Evolutionary conservation across 1,140 invertebrate species (phyloP).

Genomic region (Cotesia chilonis): DNA sequence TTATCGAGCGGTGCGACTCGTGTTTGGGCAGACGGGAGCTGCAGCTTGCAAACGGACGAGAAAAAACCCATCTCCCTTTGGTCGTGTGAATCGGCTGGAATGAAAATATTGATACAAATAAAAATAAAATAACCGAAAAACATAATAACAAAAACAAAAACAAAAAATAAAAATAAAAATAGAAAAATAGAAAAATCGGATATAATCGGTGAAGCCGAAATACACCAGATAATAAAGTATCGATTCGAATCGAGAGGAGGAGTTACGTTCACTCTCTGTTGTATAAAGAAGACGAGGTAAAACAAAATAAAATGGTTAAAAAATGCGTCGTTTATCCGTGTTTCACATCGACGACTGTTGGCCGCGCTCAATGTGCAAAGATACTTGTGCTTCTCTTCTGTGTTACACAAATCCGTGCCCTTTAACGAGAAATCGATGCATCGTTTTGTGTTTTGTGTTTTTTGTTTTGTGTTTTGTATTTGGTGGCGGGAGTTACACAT

Average conservation of each 20-base stretch:
- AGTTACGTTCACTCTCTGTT: slow-evolving; percentile 7
- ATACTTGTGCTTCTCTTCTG: slow-evolving; percentile 27
- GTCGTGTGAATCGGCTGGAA: slow-evolving; percentile 27
- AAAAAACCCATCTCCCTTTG: slow-evolving; percentile 12
- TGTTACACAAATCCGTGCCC: slow-evolving; percentile 19
- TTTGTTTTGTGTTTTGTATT: too few species aligned
- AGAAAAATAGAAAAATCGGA: slow-evolving; percentile 20
- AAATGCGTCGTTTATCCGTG: slow-evolving; percentile 21
- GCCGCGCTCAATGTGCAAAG: slow-evolving; percentile 27
- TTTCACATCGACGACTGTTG: slow-evolving; percentile 29
- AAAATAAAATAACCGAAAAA: neutral
- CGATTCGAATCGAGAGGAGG: slow-evolving; percentile 27
- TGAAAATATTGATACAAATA: slow-evolving; percentile 31
- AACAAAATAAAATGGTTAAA: slow-evolving; percentile 12
- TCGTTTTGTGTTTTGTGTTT: slow-evolving; percentile 8
- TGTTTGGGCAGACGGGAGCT: slow-evolving; percentile 32
- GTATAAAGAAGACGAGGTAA: slow-evolving; percentile 1
- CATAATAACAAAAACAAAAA: neutral
- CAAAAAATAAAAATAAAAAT: neutral
- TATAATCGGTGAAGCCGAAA: slow-evolving; percentile 31
- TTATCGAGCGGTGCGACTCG: slow-evolving; percentile 30
- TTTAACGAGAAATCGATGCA: slow-evolving; percentile 39
- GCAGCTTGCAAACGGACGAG: slow-evolving; percentile 2
- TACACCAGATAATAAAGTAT: slow-evolving; percentile 31
- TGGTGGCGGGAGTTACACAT: slow-evolving; percentile 23